These are phyloP conservation scores for Panthera uncia DNA, from an alignment of 2,113 vertebrate species.

Conservation along the genomic window DNA sequence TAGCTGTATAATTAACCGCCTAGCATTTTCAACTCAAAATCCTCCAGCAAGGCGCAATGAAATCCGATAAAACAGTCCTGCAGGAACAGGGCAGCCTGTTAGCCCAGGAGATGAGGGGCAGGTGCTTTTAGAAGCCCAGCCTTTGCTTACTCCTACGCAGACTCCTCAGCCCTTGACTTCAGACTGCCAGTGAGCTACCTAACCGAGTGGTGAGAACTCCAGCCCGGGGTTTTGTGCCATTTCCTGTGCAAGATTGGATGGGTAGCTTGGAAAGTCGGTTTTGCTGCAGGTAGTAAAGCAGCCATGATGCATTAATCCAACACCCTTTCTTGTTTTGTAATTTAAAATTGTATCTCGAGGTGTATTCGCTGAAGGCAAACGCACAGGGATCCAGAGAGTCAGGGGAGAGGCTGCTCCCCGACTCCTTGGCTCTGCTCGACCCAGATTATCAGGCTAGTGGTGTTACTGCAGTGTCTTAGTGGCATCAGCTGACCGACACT, in stretches of 20 bases:
- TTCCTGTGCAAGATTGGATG: background rate
- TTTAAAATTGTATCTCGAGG: constrained; percentile 58
- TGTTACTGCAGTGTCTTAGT: background rate
- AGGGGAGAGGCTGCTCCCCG: background rate
- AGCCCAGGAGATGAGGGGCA: background rate
- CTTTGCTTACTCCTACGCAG: background rate
- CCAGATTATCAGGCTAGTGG: background rate
- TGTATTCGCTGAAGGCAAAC: background rate
- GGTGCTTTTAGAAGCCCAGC: background rate
- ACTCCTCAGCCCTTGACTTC: background rate
- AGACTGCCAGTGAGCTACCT: background rate
- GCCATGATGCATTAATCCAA: constrained; percentile 70
- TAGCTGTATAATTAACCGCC: constrained; percentile 47
- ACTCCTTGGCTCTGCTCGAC: background rate
- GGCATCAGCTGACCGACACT: background rate
- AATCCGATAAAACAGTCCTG: background rate
- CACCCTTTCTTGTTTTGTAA: constrained; percentile 58
- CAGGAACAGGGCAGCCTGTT: background rate
- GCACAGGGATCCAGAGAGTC: background rate
- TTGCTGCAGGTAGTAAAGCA: constrained; percentile 65
- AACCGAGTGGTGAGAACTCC: background rate
- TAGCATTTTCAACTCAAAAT: constrained; percentile 40
- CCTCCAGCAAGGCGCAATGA: background rate
- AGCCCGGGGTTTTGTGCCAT: constrained; percentile 20
- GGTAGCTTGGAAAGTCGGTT: constrained; percentile 24